Conservation (phyloP, 2,888 invertebrate species). For the Diarsia dahlii region DNA sequence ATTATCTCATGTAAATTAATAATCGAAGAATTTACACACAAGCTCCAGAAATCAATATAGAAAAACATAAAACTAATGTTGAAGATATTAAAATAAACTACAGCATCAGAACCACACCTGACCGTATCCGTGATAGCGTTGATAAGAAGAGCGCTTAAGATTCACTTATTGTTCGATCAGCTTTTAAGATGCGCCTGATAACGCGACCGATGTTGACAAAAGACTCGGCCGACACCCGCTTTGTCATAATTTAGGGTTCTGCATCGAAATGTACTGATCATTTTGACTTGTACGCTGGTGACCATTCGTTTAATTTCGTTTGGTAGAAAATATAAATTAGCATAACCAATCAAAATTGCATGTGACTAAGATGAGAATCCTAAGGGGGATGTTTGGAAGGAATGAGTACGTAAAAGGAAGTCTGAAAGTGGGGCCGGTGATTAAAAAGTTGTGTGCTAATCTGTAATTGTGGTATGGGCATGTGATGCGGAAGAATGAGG, state of each 20-base stretch:
- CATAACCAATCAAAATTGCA: background rate
- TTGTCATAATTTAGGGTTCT: conserved; percentile 83
- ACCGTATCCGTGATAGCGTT: conserved; percentile 74
- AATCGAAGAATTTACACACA: fast-evolving
- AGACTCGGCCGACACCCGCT: conserved; percentile 80
- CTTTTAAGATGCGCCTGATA: conserved; percentile 88
- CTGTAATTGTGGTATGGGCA: too few relatives aligned
- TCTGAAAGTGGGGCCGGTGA: too few relatives aligned
- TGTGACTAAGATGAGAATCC: too few relatives aligned
- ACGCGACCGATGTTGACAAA: conserved; percentile 87
- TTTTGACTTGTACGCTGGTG: background rate
- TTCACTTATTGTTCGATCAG: conserved; percentile 88
- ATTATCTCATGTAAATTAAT: background rate
- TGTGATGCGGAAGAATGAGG: too few relatives aligned
- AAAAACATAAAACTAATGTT: background rate
- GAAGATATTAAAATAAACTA: conserved; percentile 18
- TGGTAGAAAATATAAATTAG: background rate
- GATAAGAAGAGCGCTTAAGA: conserved; percentile 88
- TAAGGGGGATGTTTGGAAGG: too few relatives aligned
- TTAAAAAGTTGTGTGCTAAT: too few relatives aligned
- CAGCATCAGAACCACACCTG: conserved; percentile 58
- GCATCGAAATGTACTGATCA: conserved; percentile 17
- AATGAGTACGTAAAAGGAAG: too few relatives aligned
- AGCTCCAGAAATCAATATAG: background rate
- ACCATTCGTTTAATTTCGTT: background rate